Evolutionary conservation across 2,113 vertebrate species (phyloP), one percentile per base, ranked within the genome.

Genomic region (Engraulis encrasicolus): DNA sequence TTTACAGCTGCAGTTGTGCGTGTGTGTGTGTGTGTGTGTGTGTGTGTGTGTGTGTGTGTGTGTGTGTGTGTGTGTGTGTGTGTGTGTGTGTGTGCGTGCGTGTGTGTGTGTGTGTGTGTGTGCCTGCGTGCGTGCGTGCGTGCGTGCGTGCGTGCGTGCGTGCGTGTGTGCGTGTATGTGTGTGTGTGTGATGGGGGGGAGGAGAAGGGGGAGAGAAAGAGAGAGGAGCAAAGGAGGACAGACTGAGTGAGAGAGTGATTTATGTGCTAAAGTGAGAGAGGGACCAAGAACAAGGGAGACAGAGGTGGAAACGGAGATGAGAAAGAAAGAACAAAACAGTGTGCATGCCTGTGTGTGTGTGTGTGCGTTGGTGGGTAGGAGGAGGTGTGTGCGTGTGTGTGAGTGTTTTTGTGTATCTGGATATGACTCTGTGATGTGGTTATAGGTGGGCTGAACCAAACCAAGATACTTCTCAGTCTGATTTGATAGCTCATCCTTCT

Each of bases 401-500:
- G 50, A 4, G 1, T 18, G 18, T 52, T 15, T 1, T 4, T 52
- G 50, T 18, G 50, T 18, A 18, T 54, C 15, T 58, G 54, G 6
- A 20, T 58, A 20, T 23, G 54, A 20, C 19, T 58, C 54, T 3
- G 19, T n/a, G 54, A 58, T 20, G n/a, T n/a, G 19, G 6, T 20
- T 58, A n/a, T n/a, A n/a, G 54, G 54, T 58, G 19, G 54, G 54
- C 54, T 58, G 23, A 58, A 20, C 54, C 54, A 58, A 58, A 20
- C 54, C 54, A 20, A 58, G 54, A 20, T 58, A 58, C 3, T 58
- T 58, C 19, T 20, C 23, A 58, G 54, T 58, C 54, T 58, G 54
- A 66, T 79, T 37, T 38, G 82, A 79, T 48, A 14, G 31, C 37
- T 66, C 52, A 14, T 66, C 49, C 15, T 79, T 84, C 23, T 20